phyloP scores from a whole-genome alignment of 2,888 invertebrate species.

The Coelopa pilipes region DNA sequence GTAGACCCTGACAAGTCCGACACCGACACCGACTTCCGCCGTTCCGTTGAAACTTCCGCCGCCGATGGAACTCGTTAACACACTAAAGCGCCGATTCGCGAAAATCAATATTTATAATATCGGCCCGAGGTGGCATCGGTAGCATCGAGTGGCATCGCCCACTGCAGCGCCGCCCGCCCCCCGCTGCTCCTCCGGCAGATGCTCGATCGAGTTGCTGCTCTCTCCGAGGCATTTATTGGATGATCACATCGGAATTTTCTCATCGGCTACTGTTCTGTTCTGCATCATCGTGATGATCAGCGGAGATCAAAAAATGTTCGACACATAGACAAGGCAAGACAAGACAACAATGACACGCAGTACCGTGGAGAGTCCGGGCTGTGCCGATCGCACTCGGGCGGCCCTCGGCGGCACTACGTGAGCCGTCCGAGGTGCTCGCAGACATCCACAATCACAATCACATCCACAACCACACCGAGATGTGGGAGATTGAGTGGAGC shows the following conservation, averaged over 20 bases:
- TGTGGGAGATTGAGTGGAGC: too few relatives aligned
- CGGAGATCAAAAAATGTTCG: conserved; percentile 37
- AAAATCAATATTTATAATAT: conserved; percentile 65
- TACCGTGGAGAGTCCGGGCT: conserved; percentile 6
- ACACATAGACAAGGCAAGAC: too few relatives aligned
- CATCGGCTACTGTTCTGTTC: conserved; percentile 45
- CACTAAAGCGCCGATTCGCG: conserved; percentile 62
- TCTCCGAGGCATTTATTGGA: conserved; percentile 46
- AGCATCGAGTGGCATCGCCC: conserved; percentile 29
- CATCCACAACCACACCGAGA: too few relatives aligned
- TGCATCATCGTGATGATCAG: conserved; percentile 40
- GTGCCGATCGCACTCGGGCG: background rate
- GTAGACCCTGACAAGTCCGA: too few relatives aligned
- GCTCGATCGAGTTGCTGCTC: conserved; percentile 46
- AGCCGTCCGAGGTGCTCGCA: too few relatives aligned
- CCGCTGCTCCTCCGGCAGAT: conserved; percentile 1
- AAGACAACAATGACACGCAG: conserved; percentile 38
- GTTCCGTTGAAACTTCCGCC: conserved; percentile 41
- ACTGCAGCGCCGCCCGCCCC: conserved; percentile 30
- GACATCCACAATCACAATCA: too few relatives aligned
- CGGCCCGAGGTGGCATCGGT: conserved; percentile 45
- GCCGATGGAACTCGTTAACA: conserved; percentile 50
- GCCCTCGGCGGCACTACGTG: too few relatives aligned
- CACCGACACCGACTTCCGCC: too few relatives aligned
- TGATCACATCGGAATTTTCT: conserved; percentile 53